Evolutionary conservation across 92 coral and sea anemone species (phyloP), one percentile per base, ranked within the genome.

Genomic region (Palythoa heliodiscus): DNA sequence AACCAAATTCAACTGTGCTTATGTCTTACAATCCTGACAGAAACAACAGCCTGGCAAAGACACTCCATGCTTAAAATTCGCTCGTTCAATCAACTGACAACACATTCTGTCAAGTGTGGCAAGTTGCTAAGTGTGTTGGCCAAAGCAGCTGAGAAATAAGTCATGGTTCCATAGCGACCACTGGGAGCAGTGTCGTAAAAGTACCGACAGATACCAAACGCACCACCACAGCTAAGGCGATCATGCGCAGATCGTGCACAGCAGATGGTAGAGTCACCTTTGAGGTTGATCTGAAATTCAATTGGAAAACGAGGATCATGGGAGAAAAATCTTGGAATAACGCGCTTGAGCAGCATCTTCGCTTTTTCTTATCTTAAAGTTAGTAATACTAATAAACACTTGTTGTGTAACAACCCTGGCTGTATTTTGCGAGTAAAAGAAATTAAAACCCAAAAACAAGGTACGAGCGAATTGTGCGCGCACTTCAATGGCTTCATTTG

Each of bases 171-270:
- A 87, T 87, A 96, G 58, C 99, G 95, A 48, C 99, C 99, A 69
- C 99, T 96, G 48, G 99, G 99, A 12, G 99, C 99, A 1, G 99
- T 94, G 80, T 96, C 99, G 85, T 96, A 96, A 85, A 96, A 96
- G 82, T 93, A 95, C 12, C 98, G 91, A 71, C 99, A 96, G 70
- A 96, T 91, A 9, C 99, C 99, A 24, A 91, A 89, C 20, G 95
- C 98, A 7, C 98, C 99, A 40, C 98, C 99, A 70, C 99, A 96
- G 40, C 89, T 91, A 77, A 91, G 81, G 52, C 90, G 89, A 19
- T 94, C 98, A 20, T 90, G 88, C 12, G 86, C 48, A 39, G 98
- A 91, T 68, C 94, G 95, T 60, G 96, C 94, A 71, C 99, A 96
- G 83, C 98, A 96, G 23, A 90, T 78, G 11, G 96, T 91, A 19